Evolutionary conservation across 1,140 invertebrate genomes (phyloP), one percentile per base, ranked within the genome.

Genomic region (Prorops nasuta): DNA sequence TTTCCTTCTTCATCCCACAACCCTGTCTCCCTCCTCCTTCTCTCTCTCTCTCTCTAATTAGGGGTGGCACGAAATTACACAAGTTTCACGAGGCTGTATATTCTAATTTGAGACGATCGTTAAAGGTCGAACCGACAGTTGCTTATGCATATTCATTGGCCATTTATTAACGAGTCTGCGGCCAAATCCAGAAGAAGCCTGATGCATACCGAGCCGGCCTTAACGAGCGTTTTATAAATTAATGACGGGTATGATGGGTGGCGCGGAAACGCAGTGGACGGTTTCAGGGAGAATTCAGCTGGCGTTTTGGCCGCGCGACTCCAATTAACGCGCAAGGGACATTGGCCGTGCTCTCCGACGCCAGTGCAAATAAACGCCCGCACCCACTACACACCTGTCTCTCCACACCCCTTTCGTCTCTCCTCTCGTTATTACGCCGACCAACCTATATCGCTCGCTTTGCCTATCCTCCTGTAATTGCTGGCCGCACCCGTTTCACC

Each of bases 21-120:
- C n/a, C n/a, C n/a, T n/a, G n/a, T n/a, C n/a, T n/a, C n/a, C n/a
- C n/a, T n/a, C n/a, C n/a, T n/a, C n/a, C n/a, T n/a, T n/a, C n/a
- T n/a, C n/a, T n/a, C n/a, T n/a, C n/a, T n/a, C n/a, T n/a, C 17
- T 52, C 53, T 49, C 53, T 60, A 60, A 60, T 60, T 60, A 60
- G 44, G 53, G 51, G 59, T 46, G 43, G 44, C 51, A 44, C 28
- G 45, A 62, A 64, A 64, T 64, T 64, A 54, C 51, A 59, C 58
- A 62, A 64, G 52, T 64, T 57, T 54, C 47, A 40, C 54, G 41
- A 42, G 60, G 52, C 42, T 49, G 49, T 64, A 60, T 54, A 50
- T 54, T 65, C 53, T 64, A 64, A 65, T 65, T 65, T 62, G 58
- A 31, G 42, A 24, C 37, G 60, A 58, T 65, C 61, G 58, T 65